Percentiles rank a stretch among this genome's conserved stretches.
phyloP scores from a whole-genome alignment of 2,113 vertebrate genomes.

The Actenoides lindsayi region DNA sequence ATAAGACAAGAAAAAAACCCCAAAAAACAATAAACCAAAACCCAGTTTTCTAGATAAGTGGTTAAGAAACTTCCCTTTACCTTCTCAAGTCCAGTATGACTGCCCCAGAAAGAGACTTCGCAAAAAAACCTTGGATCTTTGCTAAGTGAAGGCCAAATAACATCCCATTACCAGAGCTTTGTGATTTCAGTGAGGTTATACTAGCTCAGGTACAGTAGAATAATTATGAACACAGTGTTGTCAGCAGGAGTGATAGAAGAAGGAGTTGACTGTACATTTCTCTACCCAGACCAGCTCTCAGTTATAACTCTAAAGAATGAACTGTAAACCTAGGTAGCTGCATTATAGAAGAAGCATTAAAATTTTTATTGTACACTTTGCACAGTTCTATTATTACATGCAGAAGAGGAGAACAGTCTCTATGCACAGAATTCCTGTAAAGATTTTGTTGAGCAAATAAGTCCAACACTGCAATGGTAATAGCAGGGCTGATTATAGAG shows the following conservation, averaged over 20 bases:
- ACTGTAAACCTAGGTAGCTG: neutral
- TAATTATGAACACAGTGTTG: neutral
- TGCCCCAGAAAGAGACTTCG: neutral
- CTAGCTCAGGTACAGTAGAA: neutral
- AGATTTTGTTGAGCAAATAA: neutral
- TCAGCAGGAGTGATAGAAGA: neutral
- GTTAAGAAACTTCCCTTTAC: neutral
- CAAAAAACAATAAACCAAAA: neutral
- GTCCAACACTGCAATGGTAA: neutral
- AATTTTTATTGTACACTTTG: neutral
- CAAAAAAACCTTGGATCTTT: neutral
- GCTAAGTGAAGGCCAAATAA: neutral
- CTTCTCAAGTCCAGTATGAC: neutral
- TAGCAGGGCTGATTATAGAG: neutral
- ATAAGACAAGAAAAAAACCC: neutral
- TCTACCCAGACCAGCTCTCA: neutral
- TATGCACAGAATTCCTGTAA: neutral
- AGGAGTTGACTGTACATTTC: neutral
- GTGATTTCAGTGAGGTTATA: neutral
- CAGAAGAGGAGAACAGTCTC: neutral
- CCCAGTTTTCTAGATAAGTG: neutral
- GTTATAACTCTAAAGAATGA: neutral
- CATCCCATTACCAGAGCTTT: neutral
- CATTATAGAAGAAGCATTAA: neutral
- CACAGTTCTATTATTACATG: neutral